phyloP scores from a whole-genome alignment of 2,888 invertebrate species.

The Oscheius onirici region DNA sequence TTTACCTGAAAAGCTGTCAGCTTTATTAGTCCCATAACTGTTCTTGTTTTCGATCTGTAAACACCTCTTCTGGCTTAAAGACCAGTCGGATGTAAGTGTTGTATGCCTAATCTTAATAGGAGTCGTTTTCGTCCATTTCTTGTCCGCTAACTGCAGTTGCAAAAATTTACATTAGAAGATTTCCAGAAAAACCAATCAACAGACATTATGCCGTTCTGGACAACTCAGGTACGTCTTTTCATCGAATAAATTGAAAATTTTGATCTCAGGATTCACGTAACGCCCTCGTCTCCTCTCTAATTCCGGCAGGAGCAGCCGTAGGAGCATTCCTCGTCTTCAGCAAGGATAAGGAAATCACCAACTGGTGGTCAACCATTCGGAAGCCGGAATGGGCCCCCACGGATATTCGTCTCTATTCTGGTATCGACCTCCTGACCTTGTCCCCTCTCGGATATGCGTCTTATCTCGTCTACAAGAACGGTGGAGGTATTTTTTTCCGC shows the following conservation, averaged over 20 bases:
- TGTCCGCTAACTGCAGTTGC: too few relatives aligned
- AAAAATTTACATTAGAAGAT: too few relatives aligned
- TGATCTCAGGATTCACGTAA: slow-evolving; percentile 59
- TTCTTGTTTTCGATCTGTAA: too few relatives aligned
- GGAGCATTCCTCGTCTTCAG: slow-evolving; percentile 48
- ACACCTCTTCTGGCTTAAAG: too few relatives aligned
- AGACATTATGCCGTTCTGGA: slow-evolving; percentile 63
- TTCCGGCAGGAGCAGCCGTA: slow-evolving; percentile 59
- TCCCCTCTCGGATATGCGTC: slow-evolving; percentile 68
- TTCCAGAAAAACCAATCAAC: neutral
- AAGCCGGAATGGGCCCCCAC: slow-evolving; percentile 63
- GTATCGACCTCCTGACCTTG: slow-evolving; percentile 58
- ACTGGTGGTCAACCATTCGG: slow-evolving; percentile 55
- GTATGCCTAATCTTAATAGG: too few relatives aligned
- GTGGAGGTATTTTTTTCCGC: slow-evolving; percentile 63
- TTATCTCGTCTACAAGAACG: slow-evolving; percentile 68
- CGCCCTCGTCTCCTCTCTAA: slow-evolving; percentile 54
- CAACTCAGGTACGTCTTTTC: slow-evolving; percentile 42
- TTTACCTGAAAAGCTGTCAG: too few relatives aligned
- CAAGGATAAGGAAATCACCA: slow-evolving; percentile 44
- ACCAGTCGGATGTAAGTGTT: too few relatives aligned
- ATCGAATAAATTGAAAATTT: too few relatives aligned
- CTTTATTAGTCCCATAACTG: too few relatives aligned
- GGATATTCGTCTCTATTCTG: slow-evolving; percentile 56
- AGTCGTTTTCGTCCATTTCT: too few relatives aligned